Evolutionary conservation across 2,888 invertebrate species (phyloP), one percentile per base, ranked within the genome.

Genomic region (Graphium colonna): DNA sequence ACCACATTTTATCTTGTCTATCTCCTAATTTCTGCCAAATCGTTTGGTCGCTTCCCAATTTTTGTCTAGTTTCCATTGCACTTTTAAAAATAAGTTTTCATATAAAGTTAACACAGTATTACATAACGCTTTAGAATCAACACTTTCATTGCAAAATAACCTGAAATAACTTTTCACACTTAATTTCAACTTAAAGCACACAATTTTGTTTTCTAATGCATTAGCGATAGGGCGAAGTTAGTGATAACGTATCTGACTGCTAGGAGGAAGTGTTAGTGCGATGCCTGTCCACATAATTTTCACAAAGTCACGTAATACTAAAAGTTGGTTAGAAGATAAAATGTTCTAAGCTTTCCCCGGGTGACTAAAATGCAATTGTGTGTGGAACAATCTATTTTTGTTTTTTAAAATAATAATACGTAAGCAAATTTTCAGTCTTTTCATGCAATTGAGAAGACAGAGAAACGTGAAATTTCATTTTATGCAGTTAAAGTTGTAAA

Each of bases 251-350:
- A 52, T 48, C 47, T 18, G 13, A 17, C 33, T 21, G 16, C n/a
- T 4, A 31, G 18, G 1, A 46, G 40, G 21, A 52, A 51, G 45
- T 52, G 52, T 36, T 46, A n/a, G 4, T 4, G 16, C 15, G 21
- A n/a, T 51, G 28, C 21, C 49, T 31, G 26, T 38, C 38, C 52
- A 10, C 48, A 44, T 53, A 44, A 53, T 48, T 49, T 43, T 42
- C 16, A 16, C 26, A 40, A 13, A 44, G 36, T 46, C 1, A 21
- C 18, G 52, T 21, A 52, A 52, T 43, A 43, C 53, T 49, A 49
- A 53, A 49, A 49, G 53, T 53, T 26, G 39, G 43, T 31, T 18
- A 9, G 10, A 33, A 56, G 44, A 56, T 44, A 33, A 52, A 43
- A 53, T 39, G 43, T 53, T 49, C 49, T 15, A 38, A 33, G 46